Percentiles rank a stretch among this genome's conserved stretches.
Evolutionary conservation across 2,888 invertebrate species (phyloP).

Genomic region (Drosophila neonasuta): DNA sequence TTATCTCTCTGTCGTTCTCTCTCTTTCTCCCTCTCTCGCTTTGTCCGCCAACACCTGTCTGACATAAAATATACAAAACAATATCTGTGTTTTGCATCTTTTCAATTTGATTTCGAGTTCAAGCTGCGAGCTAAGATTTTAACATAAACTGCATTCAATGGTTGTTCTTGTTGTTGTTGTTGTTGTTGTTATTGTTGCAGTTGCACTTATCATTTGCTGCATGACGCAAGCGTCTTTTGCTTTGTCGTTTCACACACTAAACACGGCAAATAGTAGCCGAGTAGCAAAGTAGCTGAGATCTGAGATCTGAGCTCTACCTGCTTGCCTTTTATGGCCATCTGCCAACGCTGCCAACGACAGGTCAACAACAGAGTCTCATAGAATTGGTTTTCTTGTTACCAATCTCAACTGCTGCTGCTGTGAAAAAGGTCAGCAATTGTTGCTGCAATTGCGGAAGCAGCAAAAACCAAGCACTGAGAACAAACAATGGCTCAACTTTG

Average conservation of each 20-base stretch:
- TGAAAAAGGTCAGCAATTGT: constrained; percentile 51
- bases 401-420: constrained; percentile 27
- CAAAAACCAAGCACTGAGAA: neutral
- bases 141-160: neutral
- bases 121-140: neutral
- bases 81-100: constrained; percentile 13
- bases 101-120: neutral
- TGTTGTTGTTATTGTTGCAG: neutral
- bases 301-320: constrained; percentile 16
- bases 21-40: neutral
- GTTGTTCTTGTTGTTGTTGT: no score
- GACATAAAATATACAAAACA: constrained; percentile 4
- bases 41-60: constrained; percentile 7
- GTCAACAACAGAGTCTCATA: constrained; percentile 3
- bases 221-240: constrained; percentile 29
- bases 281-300: no score
- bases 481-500: constrained; percentile 12
- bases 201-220: constrained; percentile 14
- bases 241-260: constrained; percentile 13
- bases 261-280: no score
- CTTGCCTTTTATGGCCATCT: constrained; percentile 17
- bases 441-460: constrained; percentile 59
- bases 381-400: constrained; percentile 8
- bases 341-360: neutral
- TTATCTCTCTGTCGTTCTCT: neutral